Evolutionary conservation across 2,888 invertebrate genomes (phyloP).

Genomic region (Drosophila longiperda): DNA sequence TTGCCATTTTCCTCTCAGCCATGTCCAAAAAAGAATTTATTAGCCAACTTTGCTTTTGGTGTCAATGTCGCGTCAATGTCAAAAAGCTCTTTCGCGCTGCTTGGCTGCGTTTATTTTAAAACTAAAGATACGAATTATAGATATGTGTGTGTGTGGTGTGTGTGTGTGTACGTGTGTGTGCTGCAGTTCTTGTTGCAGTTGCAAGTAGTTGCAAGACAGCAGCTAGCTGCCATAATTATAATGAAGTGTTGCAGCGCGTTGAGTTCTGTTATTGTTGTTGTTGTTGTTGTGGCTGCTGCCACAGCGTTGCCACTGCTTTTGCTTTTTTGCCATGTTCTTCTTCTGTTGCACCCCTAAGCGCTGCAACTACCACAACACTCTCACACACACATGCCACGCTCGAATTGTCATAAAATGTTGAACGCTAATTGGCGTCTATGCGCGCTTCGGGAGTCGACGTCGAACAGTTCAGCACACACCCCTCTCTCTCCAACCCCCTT

Average conservation of each 20-base stretch:
- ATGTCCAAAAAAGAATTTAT: constrained; percentile 50
- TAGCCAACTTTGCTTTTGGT: constrained; percentile 68
- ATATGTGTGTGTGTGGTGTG: neutral
- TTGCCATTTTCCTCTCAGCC: constrained; percentile 39
- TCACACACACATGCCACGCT: constrained; percentile 58
- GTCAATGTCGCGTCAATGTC: constrained; percentile 78
- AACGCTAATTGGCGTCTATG: constrained; percentile 80
- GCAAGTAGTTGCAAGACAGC: constrained; percentile 12
- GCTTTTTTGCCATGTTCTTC: constrained; percentile 37
- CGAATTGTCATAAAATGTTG: constrained; percentile 81
- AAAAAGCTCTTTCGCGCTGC: constrained; percentile 47
- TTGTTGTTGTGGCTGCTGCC: constrained; percentile 20
- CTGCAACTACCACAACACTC: constrained; percentile 20
- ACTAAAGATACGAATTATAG: constrained; percentile 4
- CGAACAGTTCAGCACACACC: constrained; percentile 9
- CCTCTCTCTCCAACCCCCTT: neutral
- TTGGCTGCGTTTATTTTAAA: constrained; percentile 17
- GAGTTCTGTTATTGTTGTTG: constrained; percentile 44
- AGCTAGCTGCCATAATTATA: constrained; percentile 73
- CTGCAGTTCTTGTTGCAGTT: constrained; percentile 42
- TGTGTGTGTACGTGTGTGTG: neutral
- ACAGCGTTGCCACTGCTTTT: constrained; percentile 17
- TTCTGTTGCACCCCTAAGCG: constrained; percentile 65
- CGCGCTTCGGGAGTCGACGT: constrained; percentile 51
- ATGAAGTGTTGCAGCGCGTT: constrained; percentile 73